phyloP scores from a whole-genome alignment of 1,140 invertebrate genomes.

The Zaprionus camerounensis region DNA sequence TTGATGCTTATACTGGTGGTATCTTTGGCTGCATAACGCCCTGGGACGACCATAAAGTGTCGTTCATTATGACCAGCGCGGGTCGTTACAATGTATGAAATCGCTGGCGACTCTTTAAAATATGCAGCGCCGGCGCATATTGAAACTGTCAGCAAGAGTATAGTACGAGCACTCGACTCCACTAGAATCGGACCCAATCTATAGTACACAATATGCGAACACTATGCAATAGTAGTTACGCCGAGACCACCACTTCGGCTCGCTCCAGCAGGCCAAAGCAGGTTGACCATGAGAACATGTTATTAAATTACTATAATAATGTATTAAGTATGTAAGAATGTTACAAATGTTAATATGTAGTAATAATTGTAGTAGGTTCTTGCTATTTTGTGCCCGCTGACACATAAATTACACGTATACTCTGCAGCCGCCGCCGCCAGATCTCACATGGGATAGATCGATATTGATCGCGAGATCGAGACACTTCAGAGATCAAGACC shows the following conservation, averaged over 20 bases:
- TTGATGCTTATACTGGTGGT: conserved; percentile 59
- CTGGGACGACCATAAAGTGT: conserved; percentile 68
- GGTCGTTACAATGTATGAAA: conserved; percentile 65
- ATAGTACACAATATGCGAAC: conserved; percentile 14
- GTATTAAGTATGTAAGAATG: conserved; percentile 84
- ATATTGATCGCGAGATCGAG: conserved; percentile 52
- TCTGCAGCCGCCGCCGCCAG: conserved; percentile 30
- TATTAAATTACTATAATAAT: conserved; percentile 84
- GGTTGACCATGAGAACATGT: conserved; percentile 84
- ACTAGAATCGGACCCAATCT: conserved; percentile 37
- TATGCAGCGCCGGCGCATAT: conserved; percentile 65
- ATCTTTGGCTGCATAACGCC: conserved; percentile 17
- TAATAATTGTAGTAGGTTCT: conserved; percentile 78
- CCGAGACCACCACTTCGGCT: conserved; percentile 19
- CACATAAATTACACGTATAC: conserved; percentile 49
- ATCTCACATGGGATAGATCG: conserved; percentile 39
- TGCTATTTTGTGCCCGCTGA: conserved; percentile 42
- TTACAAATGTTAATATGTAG: conserved; percentile 82
- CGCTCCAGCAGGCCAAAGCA: conserved; percentile 45
- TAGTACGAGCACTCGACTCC: conserved; percentile 31
- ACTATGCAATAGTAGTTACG: background rate
- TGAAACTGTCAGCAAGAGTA: conserved; percentile 24
- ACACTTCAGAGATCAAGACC: background rate
- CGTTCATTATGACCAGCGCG: conserved; percentile 67
- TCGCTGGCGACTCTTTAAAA: conserved; percentile 75